phyloP scores from a whole-genome alignment of 1,140 invertebrate genomes.

The Zaprionus nigranus region DNA sequence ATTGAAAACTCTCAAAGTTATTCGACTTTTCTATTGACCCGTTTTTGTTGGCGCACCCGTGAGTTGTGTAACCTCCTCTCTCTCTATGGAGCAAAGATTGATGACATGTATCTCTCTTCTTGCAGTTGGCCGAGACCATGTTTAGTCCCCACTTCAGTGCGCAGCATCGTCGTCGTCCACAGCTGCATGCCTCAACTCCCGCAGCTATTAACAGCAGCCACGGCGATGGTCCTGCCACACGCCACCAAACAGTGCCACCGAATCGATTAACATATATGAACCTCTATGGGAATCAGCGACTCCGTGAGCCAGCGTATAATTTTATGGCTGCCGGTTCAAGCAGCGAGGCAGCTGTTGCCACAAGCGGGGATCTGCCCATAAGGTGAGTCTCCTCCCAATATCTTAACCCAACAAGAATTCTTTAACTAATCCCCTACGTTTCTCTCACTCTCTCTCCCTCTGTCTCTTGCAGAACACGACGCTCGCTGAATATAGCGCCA shows the following conservation, averaged over 20 bases:
- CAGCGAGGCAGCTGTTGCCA: slow-evolving; percentile 63
- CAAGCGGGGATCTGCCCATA: slow-evolving; percentile 67
- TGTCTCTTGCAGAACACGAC: slow-evolving; percentile 54
- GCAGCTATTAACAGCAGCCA: slow-evolving; percentile 18
- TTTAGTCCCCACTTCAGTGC: slow-evolving; percentile 32
- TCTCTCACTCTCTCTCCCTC: too few species aligned
- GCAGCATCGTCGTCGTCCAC: slow-evolving; percentile 47
- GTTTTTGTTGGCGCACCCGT: too few species aligned
- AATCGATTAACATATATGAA: slow-evolving; percentile 60
- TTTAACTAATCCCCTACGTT: too few species aligned
- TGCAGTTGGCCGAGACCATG: slow-evolving; percentile 34
- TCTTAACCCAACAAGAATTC: background rate
- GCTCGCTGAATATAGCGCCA: slow-evolving; percentile 64
- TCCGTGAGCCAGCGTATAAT: slow-evolving; percentile 70
- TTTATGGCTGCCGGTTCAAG: slow-evolving; percentile 39
- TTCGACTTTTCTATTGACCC: too few species aligned
- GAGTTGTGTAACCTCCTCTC: background rate
- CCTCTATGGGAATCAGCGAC: slow-evolving; percentile 50
- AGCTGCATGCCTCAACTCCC: slow-evolving; percentile 54
- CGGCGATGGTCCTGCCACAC: slow-evolving; percentile 3
- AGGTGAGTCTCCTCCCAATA: slow-evolving; percentile 37
- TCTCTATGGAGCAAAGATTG: background rate
- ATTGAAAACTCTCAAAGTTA: too few species aligned
- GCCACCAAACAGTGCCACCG: slow-evolving; percentile 20
- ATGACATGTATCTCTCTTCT: background rate